Base-by-base conservation (phyloP, 2,113 vertebrate species). In the Taurulus bubalis region DNA sequence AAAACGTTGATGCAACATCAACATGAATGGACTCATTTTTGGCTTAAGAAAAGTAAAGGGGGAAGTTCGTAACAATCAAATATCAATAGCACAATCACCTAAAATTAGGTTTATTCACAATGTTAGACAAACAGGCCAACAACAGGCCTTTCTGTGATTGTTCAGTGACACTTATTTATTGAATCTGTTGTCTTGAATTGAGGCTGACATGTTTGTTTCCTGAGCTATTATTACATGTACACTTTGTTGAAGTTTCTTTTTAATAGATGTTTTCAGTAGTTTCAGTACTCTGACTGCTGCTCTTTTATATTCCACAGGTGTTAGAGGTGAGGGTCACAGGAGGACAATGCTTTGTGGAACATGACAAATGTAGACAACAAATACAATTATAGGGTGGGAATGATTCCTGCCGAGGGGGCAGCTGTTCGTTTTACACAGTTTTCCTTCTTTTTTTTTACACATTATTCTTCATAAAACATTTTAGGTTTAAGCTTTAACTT, bases 21-120 rank as follows among this genome's bases (percentile, higher is more conserved):
- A 34, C 65, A 59, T 59, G 51, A 79, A 79, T 34, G 14, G 56
- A 40, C 30, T 75, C 34, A 56, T 79, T 73, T 65, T 51, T 3
- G 59, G 28, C 20, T 60, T 68, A 71, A 72, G 60, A 60, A 42
- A 40, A 77, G 15, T 32, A 18, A 60, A 65, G 32, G 34, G 9
- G 15, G 12, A 42, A 26, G 20, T 42, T 82, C 40, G 11, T 32
- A 70, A 58, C 42, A 67, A 70, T 72, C 15, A 42, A 49, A 65
- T 28, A 71, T 69, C 26, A n/a, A 51, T 26, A 34, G 56, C 14
- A 38, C 26, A 63, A 42, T 55, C 16, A 62, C 7, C 62, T 58
- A 15, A 75, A 64, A 53, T 24, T 30, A 14, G n/a, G 4, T 4
- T n/a, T 38, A 24, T 53, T 49, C 32, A 18, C 24, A 58, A 12